Evolutionary conservation across 2,888 invertebrate genomes (phyloP).

Genomic region (Phyllotreta cruciferae): DNA sequence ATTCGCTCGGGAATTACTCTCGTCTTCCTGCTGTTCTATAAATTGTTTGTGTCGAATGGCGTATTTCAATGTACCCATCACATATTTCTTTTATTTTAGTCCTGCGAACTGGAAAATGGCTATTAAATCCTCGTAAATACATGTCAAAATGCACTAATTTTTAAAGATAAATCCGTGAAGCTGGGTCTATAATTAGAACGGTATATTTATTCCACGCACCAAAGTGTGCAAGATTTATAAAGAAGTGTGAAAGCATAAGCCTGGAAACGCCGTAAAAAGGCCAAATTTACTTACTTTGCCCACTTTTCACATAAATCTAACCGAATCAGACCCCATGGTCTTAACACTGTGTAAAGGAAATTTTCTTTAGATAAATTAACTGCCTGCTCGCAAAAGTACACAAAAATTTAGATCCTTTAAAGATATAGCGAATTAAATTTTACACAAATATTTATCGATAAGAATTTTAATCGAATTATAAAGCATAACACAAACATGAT

Average conservation of each 20-base stretch:
- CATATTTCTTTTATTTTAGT: no score
- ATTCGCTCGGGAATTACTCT: conserved; percentile 17
- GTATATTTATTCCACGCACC: conserved; percentile 23
- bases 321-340: conserved; percentile 34
- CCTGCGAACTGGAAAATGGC: no score
- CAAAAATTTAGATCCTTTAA: conserved; percentile 24
- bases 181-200: conserved; percentile 1
- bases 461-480: conserved; percentile 9
- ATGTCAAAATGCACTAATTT: neutral
- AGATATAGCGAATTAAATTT: conserved; percentile 22
- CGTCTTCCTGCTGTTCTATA: conserved; percentile 20
- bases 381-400: conserved; percentile 25
- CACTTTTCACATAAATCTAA: conserved; percentile 34
- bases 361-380: conserved; percentile 26
- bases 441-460: conserved; percentile 26
- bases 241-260: conserved; percentile 21
- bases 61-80: no score
- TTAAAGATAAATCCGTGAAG: conserved; percentile 8
- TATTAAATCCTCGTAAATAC: no score
- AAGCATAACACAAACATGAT: neutral
- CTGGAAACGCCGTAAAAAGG: conserved; percentile 22
- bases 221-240: conserved; percentile 29
- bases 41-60: conserved; percentile 3
- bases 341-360: conserved; percentile 33
- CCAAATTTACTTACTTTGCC: conserved; percentile 32